These are phyloP conservation scores for Empis stercorea DNA, from an alignment of 2,888 invertebrate species.

Conservation along the genomic window DNA sequence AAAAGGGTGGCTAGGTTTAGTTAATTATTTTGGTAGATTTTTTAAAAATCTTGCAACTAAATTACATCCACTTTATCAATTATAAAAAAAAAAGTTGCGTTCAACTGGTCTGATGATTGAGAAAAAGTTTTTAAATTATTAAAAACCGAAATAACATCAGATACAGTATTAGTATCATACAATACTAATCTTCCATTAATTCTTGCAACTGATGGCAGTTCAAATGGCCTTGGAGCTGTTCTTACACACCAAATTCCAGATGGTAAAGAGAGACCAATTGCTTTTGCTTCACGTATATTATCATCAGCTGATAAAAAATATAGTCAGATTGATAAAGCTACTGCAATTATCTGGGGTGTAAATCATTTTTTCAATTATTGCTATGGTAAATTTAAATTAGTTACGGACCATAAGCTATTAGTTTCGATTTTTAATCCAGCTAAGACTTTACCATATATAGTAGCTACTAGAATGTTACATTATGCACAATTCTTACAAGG, in stretches of 20 bases:
- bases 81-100: conserved; percentile 7
- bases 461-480: too few species aligned
- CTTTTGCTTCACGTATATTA: conserved; percentile 8
- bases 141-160: too few species aligned
- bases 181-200: conserved; percentile 7
- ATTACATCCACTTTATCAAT: conserved; percentile 7
- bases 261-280: conserved; percentile 8
- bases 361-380: conserved; percentile 9
- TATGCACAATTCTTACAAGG: too few species aligned
- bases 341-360: conserved; percentile 12
- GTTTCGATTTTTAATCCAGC: too few species aligned
- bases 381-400: conserved; percentile 11
- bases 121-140: too few species aligned
- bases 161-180: too few species aligned
- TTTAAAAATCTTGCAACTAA: not conserved
- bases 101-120: too few species aligned
- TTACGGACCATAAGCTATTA: conserved; percentile 31
- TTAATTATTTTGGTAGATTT: conserved; percentile 12
- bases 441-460: too few species aligned
- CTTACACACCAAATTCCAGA: conserved; percentile 10
- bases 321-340: conserved; percentile 7
- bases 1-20: conserved; percentile 8
- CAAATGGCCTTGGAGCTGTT: conserved; percentile 7
- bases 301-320: conserved; percentile 10
- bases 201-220: conserved; percentile 10